These are phyloP conservation scores for Ypsolopha scabrella DNA, from an alignment of 2,888 invertebrate genomes.

Conservation along the genomic window DNA sequence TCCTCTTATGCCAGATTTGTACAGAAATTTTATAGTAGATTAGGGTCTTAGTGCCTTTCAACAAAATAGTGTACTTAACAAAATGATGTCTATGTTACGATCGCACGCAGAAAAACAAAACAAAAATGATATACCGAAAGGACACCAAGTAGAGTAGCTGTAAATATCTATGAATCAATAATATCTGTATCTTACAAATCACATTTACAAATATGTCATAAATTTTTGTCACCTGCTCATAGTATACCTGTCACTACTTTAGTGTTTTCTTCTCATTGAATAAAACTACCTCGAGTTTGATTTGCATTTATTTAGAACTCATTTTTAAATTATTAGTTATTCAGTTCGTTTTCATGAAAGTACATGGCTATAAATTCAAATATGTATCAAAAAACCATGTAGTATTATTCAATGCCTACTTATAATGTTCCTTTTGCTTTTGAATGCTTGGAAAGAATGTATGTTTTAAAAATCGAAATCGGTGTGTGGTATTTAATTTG, in stretches of 20 bases:
- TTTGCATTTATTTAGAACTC: constrained; percentile 4
- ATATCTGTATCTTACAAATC: not conserved
- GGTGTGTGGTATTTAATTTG: constrained; percentile 22
- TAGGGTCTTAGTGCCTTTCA: constrained; percentile 64
- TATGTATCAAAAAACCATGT: too few relatives aligned
- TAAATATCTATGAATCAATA: constrained; percentile 14
- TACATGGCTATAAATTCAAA: too few relatives aligned
- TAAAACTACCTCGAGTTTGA: not conserved
- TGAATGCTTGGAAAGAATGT: constrained; percentile 13
- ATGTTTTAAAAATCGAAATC: constrained; percentile 10
- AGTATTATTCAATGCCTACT: not conserved
- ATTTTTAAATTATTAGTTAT: not conserved
- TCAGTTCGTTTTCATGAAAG: too few relatives aligned
- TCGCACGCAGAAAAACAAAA: constrained; percentile 7
- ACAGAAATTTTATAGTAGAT: constrained; percentile 59
- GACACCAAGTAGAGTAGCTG: constrained; percentile 20
- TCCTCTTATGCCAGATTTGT: constrained; percentile 17
- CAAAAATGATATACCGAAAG: constrained; percentile 6
- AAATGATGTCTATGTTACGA: constrained; percentile 15
- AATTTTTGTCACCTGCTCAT: too few relatives aligned
- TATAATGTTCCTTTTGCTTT: constrained; percentile 29
- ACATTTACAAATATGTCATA: not conserved
- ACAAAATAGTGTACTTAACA: constrained; percentile 44
- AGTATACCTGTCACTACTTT: too few relatives aligned
- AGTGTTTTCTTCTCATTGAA: not conserved